A percentile compares a stretch with the other conserved stretches of the same genome.
These are phyloP conservation scores for Dicyrtomina minuta DNA, from an alignment of 2,888 invertebrate genomes.

Conservation along the genomic window DNA sequence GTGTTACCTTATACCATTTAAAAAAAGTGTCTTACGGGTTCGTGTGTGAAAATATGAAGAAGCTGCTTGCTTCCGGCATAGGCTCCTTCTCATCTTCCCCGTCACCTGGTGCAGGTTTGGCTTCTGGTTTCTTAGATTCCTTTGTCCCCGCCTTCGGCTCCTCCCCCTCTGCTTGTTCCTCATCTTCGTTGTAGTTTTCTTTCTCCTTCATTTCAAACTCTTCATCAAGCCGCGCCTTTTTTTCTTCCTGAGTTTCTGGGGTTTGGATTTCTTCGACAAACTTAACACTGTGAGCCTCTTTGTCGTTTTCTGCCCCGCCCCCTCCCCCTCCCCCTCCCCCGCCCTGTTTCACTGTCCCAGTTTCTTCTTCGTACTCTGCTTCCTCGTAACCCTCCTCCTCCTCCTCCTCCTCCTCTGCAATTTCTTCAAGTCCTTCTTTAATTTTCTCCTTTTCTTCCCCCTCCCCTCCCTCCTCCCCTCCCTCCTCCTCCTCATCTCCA, in stretches of 20 bases:
- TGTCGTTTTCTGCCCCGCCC: no score
- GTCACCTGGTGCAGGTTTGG: constrained; percentile 43
- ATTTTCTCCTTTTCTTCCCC: constrained; percentile 15
- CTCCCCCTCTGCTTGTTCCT: no score
- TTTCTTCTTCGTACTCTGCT: neutral
- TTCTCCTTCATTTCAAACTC: no score
- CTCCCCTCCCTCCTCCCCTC: constrained; percentile 5
- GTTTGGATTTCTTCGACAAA: neutral
- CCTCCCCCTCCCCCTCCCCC: no score
- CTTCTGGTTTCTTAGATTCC: constrained; percentile 55
- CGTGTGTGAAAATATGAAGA: constrained; percentile 88
- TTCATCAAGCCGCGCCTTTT: neutral
- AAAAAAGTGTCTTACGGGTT: constrained; percentile 75
- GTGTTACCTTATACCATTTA: no score
- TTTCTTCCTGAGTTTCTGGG: neutral
- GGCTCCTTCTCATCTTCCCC: constrained; percentile 72
- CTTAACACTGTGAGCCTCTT: neutral
- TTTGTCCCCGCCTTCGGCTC: neutral
- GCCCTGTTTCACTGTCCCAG: neutral
- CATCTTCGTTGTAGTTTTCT: no score
- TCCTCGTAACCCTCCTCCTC: constrained; percentile 55
- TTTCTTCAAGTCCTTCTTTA: no score
- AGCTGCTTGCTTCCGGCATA: constrained; percentile 84
- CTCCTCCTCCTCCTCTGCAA: no score
- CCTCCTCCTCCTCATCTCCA: constrained; percentile 24